Percentiles rank a stretch among this genome's conserved stretches.
phyloP scores from a whole-genome alignment of 2,797 vertebrate genomes.

The Orientallactaga sibirica region DNA sequence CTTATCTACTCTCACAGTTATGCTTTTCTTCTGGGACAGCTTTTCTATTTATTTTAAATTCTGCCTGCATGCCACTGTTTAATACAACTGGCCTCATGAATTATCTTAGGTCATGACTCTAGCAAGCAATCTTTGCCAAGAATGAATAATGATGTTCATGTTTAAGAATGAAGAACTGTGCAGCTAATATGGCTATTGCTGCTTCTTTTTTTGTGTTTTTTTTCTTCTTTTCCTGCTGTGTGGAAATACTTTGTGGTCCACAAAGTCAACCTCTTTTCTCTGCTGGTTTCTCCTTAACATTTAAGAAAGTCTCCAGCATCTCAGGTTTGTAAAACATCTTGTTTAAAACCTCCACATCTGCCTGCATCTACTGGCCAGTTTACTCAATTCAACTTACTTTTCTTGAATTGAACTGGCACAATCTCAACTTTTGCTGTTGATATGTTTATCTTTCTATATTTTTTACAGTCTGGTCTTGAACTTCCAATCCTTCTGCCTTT shows the following conservation, averaged over 20 bases:
- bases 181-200: neutral
- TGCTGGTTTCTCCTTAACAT: neutral
- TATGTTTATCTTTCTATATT: neutral
- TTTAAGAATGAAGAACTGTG: neutral
- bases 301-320: neutral
- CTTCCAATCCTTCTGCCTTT: neutral
- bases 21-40: neutral
- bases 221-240: neutral
- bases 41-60: slow-evolving; percentile 41
- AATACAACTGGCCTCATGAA: neutral
- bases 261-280: neutral
- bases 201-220: neutral
- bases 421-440: neutral
- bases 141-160: neutral
- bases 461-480: neutral
- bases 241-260: neutral
- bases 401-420: neutral
- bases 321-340: slow-evolving; percentile 30
- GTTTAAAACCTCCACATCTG: neutral
- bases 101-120: neutral
- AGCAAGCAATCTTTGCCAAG: slow-evolving; percentile 21
- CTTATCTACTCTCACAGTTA: slow-evolving; percentile 22
- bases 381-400: neutral
- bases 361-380: neutral
- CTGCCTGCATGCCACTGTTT: neutral